phyloP scores from a whole-genome alignment of 2,888 invertebrate genomes.

The Ophraella communa region DNA sequence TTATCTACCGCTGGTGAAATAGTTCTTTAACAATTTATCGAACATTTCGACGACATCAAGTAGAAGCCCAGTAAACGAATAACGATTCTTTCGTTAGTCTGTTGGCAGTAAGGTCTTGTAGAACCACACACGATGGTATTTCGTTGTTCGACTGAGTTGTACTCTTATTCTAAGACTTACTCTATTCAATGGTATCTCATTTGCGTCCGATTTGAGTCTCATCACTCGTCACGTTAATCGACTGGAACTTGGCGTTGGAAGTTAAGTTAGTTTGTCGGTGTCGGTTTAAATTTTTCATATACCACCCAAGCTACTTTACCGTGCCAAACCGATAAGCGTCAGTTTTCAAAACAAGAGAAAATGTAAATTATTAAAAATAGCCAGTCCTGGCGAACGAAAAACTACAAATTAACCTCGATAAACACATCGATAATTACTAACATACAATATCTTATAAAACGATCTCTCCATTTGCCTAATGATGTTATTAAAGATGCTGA shows the following conservation, averaged over 20 bases:
- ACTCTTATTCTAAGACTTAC: constrained; percentile 13
- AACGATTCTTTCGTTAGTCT: constrained; percentile 41
- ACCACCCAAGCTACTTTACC: constrained; percentile 6
- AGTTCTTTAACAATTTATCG: background rate
- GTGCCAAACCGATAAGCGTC: background rate
- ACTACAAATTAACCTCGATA: background rate
- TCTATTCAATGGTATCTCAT: constrained; percentile 32
- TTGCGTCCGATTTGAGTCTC: constrained; percentile 19
- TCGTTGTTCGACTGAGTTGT: constrained; percentile 24
- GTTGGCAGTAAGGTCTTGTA: constrained; percentile 27
- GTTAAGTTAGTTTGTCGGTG: background rate
- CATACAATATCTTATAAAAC: constrained; percentile 10
- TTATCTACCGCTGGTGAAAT: constrained; percentile 14
- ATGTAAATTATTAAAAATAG: too few relatives aligned
- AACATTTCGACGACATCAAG: constrained; percentile 46
- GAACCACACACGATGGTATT: constrained; percentile 32
- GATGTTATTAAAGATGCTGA: constrained; percentile 20
- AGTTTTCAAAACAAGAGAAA: too few relatives aligned
- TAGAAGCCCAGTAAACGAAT: constrained; percentile 26
- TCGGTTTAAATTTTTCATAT: constrained; percentile 12
- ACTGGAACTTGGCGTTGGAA: constrained; percentile 16
- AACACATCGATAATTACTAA: constrained; percentile 1
- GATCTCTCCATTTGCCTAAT: constrained; percentile 21
- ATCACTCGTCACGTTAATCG: constrained; percentile 14
- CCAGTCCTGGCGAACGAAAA: background rate